A percentile compares a stretch with the other conserved stretches of the same genome.
Evolutionary conservation across 2,113 vertebrate species (phyloP).

Genomic region (Crotalus helleri): DNA sequence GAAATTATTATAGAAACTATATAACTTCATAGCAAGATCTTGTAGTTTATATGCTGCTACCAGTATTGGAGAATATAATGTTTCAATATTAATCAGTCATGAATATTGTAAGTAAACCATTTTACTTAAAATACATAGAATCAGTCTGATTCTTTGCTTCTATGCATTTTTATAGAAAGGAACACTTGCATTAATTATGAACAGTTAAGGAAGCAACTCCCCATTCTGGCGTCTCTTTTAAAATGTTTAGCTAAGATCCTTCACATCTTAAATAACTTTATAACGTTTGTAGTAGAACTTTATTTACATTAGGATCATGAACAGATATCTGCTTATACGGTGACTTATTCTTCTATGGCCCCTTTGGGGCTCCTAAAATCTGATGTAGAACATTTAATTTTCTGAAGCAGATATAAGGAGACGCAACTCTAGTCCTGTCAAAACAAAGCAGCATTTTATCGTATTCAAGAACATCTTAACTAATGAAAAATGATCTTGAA

Average conservation of each 20-base stretch:
- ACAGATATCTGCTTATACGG: neutral
- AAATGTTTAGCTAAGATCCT: neutral
- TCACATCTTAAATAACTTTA: constrained; percentile 2
- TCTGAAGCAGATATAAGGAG: neutral
- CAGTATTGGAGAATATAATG: neutral
- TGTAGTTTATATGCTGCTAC: neutral
- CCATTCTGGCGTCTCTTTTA: neutral
- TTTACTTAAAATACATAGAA: neutral
- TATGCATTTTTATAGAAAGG: neutral
- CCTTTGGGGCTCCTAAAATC: neutral
- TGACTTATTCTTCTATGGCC: neutral
- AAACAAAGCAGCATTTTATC: neutral
- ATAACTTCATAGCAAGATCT: neutral
- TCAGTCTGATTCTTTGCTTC: neutral
- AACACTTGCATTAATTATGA: neutral
- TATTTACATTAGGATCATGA: neutral
- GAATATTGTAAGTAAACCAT: neutral
- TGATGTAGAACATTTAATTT: neutral
- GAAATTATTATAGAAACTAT: neutral
- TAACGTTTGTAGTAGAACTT: neutral
- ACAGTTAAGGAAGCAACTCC: constrained; percentile 12
- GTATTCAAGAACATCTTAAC: neutral
- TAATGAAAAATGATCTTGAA: neutral
- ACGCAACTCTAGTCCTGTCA: neutral
- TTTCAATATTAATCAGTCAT: neutral